phyloP scores from a whole-genome alignment of 2,888 invertebrate genomes.

The Zygogramma bicolorata region DNA sequence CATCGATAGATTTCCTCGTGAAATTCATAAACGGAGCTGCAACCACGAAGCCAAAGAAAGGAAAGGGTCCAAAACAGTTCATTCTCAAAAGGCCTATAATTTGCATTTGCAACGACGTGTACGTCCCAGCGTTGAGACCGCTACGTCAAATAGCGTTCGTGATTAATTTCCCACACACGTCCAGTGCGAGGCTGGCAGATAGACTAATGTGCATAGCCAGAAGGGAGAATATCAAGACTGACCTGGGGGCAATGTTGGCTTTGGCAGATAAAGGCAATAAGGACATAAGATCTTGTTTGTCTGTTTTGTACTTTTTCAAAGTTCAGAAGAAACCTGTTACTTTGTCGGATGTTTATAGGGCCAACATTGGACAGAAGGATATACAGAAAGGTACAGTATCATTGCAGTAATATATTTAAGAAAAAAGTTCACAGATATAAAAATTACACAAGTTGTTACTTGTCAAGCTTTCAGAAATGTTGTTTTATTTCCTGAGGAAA shows the following conservation, averaged over 20 bases:
- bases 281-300: constrained; percentile 93
- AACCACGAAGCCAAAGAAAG: constrained; percentile 63
- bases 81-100: constrained; percentile 89
- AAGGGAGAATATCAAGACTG: constrained; percentile 77
- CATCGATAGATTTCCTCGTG: constrained; percentile 88
- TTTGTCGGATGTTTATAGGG: constrained; percentile 72
- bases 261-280: constrained; percentile 87
- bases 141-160: constrained; percentile 83
- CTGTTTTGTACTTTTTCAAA: constrained; percentile 79
- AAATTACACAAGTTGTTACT: too few species aligned
- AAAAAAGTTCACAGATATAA: background rate
- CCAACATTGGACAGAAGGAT: constrained; percentile 88
- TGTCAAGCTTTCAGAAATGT: too few species aligned
- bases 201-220: constrained; percentile 78
- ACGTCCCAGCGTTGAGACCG: constrained; percentile 86
- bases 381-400: constrained; percentile 73
- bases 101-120: constrained; percentile 97
- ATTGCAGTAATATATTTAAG: background rate
- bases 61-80: constrained; percentile 70
- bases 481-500: too few species aligned
- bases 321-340: constrained; percentile 64
- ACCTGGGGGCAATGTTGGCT: constrained; percentile 78
- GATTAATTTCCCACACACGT: constrained; percentile 77
- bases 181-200: constrained; percentile 68
- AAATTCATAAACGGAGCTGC: constrained; percentile 79